Evolutionary conservation across 2,113 vertebrate genomes (phyloP).

Genomic region (Bos javanicus): DNA sequence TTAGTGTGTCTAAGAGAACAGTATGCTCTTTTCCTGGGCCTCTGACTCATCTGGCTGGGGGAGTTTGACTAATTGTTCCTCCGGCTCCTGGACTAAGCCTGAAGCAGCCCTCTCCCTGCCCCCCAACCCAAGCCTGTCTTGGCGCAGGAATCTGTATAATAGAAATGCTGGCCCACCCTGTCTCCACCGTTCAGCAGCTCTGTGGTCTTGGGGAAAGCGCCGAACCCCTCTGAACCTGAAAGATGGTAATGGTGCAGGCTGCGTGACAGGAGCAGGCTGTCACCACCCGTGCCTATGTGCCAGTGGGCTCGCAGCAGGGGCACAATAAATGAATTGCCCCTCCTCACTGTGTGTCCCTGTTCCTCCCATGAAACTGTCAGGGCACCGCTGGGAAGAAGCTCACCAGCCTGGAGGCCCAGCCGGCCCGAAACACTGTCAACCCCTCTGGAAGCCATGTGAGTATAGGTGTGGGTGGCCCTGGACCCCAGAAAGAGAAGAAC

Average conservation of each 20-base stretch:
- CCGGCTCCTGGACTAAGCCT: not conserved
- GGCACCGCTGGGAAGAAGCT: constrained; percentile 48
- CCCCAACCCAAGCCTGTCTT: not conserved
- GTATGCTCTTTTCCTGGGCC: not conserved
- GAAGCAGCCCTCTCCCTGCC: not conserved
- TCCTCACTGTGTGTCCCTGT: not conserved
- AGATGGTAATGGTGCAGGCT: not conserved
- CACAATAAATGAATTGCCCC: not conserved
- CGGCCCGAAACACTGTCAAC: not conserved
- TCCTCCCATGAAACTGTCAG: not conserved
- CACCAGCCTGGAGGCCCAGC: constrained; percentile 26
- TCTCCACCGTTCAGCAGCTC: not conserved
- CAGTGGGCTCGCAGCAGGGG: not conserved
- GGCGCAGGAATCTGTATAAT: not conserved
- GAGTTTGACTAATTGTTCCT: not conserved
- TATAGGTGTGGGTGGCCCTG: not conserved
- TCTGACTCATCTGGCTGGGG: not conserved
- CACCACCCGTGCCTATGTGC: not conserved
- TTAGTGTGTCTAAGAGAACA: not conserved
- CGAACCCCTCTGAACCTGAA: not conserved
- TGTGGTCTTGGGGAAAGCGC: not conserved
- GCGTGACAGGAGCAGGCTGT: not conserved
- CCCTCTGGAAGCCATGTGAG: constrained; percentile 39
- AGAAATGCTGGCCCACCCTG: not conserved
- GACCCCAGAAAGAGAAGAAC: not conserved